Percentiles rank a stretch among this genome's conserved stretches.
phyloP scores from a whole-genome alignment of 2,888 invertebrate species.

The Campoplex capitator region DNA sequence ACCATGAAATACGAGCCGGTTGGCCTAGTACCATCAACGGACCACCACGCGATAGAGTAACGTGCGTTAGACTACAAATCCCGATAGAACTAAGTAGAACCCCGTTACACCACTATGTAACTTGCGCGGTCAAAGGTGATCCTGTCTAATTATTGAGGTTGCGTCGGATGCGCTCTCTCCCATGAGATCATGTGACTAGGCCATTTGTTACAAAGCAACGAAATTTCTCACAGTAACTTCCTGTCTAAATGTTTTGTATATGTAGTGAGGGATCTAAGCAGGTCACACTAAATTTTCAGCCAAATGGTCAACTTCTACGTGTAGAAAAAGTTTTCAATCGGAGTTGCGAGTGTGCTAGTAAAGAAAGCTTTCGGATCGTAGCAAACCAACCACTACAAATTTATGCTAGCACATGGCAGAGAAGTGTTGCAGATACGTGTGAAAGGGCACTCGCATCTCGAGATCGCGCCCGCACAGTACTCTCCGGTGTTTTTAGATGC shows the following conservation, averaged over 20 bases:
- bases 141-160: conserved; percentile 50
- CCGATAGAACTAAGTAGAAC: conserved; percentile 77
- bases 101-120: conserved; percentile 38
- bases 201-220: conserved; percentile 80
- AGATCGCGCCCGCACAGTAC: neutral
- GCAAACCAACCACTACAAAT: too few species aligned
- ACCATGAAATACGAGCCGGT: conserved; percentile 83
- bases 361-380: conserved; percentile 4
- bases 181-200: conserved; percentile 74
- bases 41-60: conserved; percentile 25
- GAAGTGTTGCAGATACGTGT: conserved; percentile 4
- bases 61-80: conserved; percentile 76
- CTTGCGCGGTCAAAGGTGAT: conserved; percentile 37
- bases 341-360: conserved; percentile 14
- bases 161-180: conserved; percentile 55
- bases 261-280: neutral
- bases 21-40: conserved; percentile 66
- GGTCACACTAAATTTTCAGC: conserved; percentile 6
- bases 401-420: neutral
- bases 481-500: conserved; percentile 10
- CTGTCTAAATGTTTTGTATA: neutral
- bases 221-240: conserved; percentile 73
- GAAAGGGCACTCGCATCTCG: conserved; percentile 10
- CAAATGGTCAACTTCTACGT: neutral
- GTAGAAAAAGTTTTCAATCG: conserved; percentile 23